phyloP scores from a whole-genome alignment of 2,888 invertebrate species.

The Anthophora plumipes region DNA sequence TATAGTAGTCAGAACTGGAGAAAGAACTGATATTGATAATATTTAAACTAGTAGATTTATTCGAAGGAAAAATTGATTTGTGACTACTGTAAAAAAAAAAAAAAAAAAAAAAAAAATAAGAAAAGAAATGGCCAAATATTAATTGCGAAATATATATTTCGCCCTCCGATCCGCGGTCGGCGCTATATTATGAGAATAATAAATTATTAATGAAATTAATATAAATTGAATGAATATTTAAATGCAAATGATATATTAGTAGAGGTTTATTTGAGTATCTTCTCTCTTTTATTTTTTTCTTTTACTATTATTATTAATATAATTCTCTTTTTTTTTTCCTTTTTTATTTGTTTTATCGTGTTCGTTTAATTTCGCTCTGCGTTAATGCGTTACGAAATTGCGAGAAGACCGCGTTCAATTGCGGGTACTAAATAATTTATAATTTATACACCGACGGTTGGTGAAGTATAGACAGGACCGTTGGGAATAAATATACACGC shows the following conservation, averaged over 20 bases:
- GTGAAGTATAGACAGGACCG: conserved; percentile 2
- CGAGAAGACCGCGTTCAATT: conserved; percentile 24
- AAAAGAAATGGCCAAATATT: conserved; percentile 82
- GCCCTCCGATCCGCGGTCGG: conserved; percentile 77
- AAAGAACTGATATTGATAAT: conserved; percentile 87
- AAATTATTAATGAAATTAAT: conserved; percentile 85
- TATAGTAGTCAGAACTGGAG: conserved; percentile 82
- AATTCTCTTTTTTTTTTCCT: conserved; percentile 65
- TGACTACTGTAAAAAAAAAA: conserved; percentile 81
- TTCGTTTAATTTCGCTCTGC: conserved; percentile 72
- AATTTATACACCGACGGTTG: conserved; percentile 46
- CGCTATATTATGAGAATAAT: conserved; percentile 84
- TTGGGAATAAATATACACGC: conserved; percentile 28
- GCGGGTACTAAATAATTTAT: conserved; percentile 53
- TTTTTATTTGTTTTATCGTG: too few species aligned
- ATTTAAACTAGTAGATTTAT: conserved; percentile 80
- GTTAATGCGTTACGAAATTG: conserved; percentile 51
- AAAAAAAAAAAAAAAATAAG: neutral
- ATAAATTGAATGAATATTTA: conserved; percentile 84
- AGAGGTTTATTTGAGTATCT: conserved; percentile 82
- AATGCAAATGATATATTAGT: conserved; percentile 83
- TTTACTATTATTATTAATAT: conserved; percentile 70
- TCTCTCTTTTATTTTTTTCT: conserved; percentile 67
- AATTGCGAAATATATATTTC: conserved; percentile 73
- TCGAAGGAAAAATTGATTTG: conserved; percentile 81